Base-by-base conservation (phyloP, 1,140 invertebrate species). In the Drosophila trapezifrons region DNA sequence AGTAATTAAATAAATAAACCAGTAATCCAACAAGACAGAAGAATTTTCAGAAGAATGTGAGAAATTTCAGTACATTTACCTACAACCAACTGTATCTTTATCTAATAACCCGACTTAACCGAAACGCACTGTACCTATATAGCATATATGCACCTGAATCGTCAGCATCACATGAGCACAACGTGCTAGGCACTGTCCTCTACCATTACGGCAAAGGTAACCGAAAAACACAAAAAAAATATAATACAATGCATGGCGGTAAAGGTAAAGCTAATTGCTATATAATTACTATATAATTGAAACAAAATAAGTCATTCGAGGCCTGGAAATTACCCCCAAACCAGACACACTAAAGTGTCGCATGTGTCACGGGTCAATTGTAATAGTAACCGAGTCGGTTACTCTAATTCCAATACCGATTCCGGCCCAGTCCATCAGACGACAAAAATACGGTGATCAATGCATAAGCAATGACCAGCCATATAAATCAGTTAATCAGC, bases 401-500 rank as follows among this genome's bases (percentile, higher is more conserved):
- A 35, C 37, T 75, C 58, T 59, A 45, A 75, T 35, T 57, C 49
- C 47, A 42, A 22, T 43, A 47, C 55, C 58, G n/a, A 62, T 37
- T 56, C 32, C 47, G 10, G 37, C 37, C n/a, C 47, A 52, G 67
- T 72, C 40, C 66, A 59, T 60, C 55, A 60, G 32, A 25, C 17
- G 10, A 69, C 52, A 62, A 52, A 75, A 71, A 51, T 37, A 32
- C 47, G 72, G 84, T 80, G 76, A 87, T 89, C 83, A 87, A 87
- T 89, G 83, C 83, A 89, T 89, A 89, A 77, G 73, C 86, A 89
- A 87, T 87, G 83, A 65, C 83, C 58, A 42, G 76, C 64, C 83
- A 76, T 89, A 80, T 83, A 83, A 83, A 87, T 87, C 83, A 87
- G 83, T 84, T 89, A 87, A 87, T 87, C 84, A 78, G 80, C 84